Evolutionary conservation across 2,797 vertebrate species (phyloP).

Genomic region (Tragelaphus oryx): DNA sequence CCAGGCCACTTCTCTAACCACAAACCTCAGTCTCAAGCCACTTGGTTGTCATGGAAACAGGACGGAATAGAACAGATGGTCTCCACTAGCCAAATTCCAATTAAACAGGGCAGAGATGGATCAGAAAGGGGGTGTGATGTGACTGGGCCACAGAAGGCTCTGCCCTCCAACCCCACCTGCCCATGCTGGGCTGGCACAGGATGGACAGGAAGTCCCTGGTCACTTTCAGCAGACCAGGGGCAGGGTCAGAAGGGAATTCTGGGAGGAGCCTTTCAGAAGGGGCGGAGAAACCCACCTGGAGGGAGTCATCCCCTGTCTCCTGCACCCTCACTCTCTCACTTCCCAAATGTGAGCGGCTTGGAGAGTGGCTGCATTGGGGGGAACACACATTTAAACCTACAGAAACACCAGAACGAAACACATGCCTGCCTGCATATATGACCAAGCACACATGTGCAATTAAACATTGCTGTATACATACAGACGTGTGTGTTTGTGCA

Average conservation of each 20-base stretch:
- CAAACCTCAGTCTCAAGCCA: conserved; percentile 92
- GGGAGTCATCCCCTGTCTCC: neutral
- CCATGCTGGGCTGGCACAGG: neutral
- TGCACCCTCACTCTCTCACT: neutral
- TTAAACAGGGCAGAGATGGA: conserved; percentile 83
- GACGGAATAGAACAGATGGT: conserved; percentile 92
- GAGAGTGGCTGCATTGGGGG: neutral
- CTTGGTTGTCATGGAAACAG: conserved; percentile 89
- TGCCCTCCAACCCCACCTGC: neutral
- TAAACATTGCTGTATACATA: rapidly evolving
- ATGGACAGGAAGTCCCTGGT: neutral
- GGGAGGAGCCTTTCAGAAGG: neutral
- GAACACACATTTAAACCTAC: neutral
- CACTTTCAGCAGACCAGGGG: neutral
- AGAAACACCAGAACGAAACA: neutral
- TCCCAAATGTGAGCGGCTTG: neutral
- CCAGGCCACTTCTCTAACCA: conserved; percentile 81
- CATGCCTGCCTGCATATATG: rapidly evolving
- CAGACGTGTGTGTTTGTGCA: neutral
- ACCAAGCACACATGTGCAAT: neutral
- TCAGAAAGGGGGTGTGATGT: conserved; percentile 50
- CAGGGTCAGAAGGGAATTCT: neutral
- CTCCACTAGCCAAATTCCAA: conserved; percentile 88
- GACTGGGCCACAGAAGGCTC: neutral
- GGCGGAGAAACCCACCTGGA: neutral